Conservation (phyloP, 2,113 vertebrate genomes). For the Eptatretus burgeri region DNA sequence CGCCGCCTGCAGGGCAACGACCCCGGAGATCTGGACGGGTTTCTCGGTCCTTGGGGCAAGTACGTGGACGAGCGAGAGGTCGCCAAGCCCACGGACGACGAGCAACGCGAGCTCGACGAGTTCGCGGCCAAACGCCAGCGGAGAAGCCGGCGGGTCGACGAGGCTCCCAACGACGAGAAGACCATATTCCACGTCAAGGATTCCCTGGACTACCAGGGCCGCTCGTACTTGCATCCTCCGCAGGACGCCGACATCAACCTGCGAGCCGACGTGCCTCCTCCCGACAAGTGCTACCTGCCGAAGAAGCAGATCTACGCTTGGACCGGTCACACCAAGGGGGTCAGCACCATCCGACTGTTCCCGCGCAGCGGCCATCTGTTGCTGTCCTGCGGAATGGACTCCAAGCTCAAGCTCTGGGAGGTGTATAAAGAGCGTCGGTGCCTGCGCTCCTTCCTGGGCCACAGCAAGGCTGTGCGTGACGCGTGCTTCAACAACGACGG, state of each 20-base stretch:
- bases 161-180: too few relatives aligned
- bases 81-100: not conserved
- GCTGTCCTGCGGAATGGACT: not conserved
- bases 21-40: not conserved
- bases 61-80: not conserved
- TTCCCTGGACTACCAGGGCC: not conserved
- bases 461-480: constrained; percentile 1
- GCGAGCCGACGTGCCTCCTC: not conserved
- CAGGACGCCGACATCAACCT: not conserved
- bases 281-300: not conserved
- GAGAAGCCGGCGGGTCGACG: too few relatives aligned
- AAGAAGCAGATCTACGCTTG: not conserved
- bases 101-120: too few relatives aligned
- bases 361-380: not conserved
- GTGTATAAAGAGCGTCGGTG: not conserved
- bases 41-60: not conserved
- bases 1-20: not conserved
- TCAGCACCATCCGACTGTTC: not conserved
- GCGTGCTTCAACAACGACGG: constrained; percentile 2
- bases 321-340: not conserved
- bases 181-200: not conserved
- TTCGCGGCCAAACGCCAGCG: too few relatives aligned
- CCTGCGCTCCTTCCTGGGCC: not conserved
- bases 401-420: constrained; percentile 1
- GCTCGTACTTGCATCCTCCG: not conserved